These are phyloP conservation scores for Tenebrosternarchus preto DNA, from an alignment of 2,113 vertebrate genomes.

Conservation along the genomic window DNA sequence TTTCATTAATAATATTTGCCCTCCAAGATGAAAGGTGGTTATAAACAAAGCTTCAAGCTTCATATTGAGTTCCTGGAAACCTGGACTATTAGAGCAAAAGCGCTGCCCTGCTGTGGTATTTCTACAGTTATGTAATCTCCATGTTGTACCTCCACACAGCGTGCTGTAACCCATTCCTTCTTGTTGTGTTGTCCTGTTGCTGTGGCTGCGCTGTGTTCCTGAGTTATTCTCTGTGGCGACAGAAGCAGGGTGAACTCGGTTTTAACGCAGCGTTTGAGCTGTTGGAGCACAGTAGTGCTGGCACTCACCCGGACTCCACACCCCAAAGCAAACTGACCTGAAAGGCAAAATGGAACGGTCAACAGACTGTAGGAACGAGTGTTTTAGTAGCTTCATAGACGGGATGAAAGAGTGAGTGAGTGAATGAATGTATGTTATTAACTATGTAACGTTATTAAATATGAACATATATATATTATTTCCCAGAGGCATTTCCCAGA, in stretches of 20 bases:
- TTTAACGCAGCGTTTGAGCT: conserved; percentile 54
- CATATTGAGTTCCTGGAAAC: not conserved
- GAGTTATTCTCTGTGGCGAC: conserved; percentile 43
- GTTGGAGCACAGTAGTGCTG: conserved; percentile 55
- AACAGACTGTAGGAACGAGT: no score
- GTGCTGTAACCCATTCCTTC: conserved; percentile 42
- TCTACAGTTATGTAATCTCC: not conserved
- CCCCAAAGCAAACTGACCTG: not conserved
- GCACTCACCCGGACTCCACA: not conserved
- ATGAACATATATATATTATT: no score
- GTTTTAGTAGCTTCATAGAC: not conserved
- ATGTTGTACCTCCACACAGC: not conserved
- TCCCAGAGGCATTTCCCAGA: no score
- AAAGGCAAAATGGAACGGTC: not conserved
- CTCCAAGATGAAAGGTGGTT: not conserved
- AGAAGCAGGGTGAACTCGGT: conserved; percentile 45
- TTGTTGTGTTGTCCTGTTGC: conserved; percentile 60
- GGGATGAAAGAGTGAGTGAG: no score
- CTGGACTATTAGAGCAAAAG: not conserved
- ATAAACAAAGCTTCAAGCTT: not conserved
- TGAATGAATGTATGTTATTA: not conserved
- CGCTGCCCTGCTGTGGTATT: not conserved
- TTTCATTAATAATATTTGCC: no score
- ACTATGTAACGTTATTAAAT: no score
- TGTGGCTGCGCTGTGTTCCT: conserved; percentile 55